Percentiles rank a stretch among this genome's conserved stretches.
Evolutionary conservation across 2,797 vertebrate species (phyloP).

Genomic region (Coccyzus lansbergi): DNA sequence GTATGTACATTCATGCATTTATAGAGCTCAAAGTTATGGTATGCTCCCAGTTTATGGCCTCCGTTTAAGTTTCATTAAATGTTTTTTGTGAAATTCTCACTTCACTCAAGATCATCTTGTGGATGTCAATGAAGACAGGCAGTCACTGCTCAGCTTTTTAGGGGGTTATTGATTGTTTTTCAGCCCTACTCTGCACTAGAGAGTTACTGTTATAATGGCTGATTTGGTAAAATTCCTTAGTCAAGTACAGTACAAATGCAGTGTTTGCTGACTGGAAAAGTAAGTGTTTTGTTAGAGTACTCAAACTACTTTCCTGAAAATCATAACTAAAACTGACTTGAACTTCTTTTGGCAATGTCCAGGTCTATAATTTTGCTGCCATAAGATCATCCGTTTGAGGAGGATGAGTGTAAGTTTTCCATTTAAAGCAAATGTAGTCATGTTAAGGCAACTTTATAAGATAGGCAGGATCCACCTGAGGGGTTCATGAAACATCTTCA

Average conservation of each 20-base stretch:
- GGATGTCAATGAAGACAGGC: neutral
- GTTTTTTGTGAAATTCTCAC: slow-evolving; percentile 5
- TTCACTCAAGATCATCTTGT: neutral
- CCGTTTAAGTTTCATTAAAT: neutral
- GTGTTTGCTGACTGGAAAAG: neutral
- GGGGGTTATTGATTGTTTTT: neutral
- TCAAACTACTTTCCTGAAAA: neutral
- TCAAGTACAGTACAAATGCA: neutral
- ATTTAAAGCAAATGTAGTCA: neutral
- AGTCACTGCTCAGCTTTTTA: neutral
- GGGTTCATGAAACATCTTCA: neutral
- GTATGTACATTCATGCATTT: neutral
- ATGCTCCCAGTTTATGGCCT: neutral
- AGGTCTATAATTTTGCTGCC: neutral
- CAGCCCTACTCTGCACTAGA: neutral
- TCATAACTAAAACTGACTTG: neutral
- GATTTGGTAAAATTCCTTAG: neutral
- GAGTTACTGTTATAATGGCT: neutral
- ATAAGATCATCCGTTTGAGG: neutral
- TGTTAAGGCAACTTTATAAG: fast-evolving
- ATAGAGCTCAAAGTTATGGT: neutral
- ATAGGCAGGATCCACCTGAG: neutral
- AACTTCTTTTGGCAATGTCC: neutral
- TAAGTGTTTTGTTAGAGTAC: neutral
- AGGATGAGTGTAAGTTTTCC: neutral